phyloP scores from a whole-genome alignment of 2,888 invertebrate species.

The Rhyacophila evoluta region DNA sequence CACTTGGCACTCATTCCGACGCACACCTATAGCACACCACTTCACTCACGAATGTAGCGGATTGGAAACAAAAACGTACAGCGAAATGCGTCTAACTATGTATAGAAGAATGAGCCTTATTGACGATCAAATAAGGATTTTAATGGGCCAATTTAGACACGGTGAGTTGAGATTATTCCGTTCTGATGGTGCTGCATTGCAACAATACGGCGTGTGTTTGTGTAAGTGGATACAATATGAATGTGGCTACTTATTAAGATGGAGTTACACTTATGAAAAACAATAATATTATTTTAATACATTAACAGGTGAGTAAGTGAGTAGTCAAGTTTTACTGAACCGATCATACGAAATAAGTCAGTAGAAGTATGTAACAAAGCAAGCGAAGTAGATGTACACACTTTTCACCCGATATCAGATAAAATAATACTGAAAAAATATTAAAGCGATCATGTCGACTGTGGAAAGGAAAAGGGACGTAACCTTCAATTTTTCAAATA shows the following conservation, averaged over 20 bases:
- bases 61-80: conserved; percentile 2
- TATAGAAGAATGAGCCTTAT: not conserved
- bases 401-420: too few relatives aligned
- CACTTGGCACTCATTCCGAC: conserved; percentile 14
- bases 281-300: too few relatives aligned
- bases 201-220: not conserved
- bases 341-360: too few relatives aligned
- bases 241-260: not conserved
- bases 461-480: too few relatives aligned
- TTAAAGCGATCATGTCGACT: too few relatives aligned
- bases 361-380: too few relatives aligned
- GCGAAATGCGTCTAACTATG: not conserved
- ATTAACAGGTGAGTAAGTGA: too few relatives aligned
- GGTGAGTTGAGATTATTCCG: not conserved
- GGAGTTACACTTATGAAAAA: not conserved
- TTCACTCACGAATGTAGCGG: not conserved
- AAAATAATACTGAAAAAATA: too few relatives aligned
- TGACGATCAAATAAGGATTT: not conserved
- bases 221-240: conserved; percentile 19
- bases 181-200: not conserved
- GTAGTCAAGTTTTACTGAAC: too few relatives aligned
- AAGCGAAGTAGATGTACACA: too few relatives aligned
- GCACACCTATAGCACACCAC: not conserved
- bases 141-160: not conserved
- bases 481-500: too few relatives aligned